Percentiles rank a stretch among this genome's conserved stretches.
Evolutionary conservation across 35 echinoderm and acorn worm species (phyloP).

Genomic region (Eucidaris tribuloides): DNA sequence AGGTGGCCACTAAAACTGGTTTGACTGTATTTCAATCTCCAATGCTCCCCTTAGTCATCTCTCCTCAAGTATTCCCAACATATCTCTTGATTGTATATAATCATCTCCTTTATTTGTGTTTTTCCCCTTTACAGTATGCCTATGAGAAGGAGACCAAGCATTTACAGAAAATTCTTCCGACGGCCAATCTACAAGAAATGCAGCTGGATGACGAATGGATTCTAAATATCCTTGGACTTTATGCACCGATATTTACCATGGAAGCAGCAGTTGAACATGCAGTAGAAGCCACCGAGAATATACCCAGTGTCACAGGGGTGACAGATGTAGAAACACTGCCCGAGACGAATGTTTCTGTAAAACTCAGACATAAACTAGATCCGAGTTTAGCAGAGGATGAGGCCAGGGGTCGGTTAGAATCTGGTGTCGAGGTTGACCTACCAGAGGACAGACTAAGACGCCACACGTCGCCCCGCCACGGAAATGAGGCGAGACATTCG

Average conservation of each 20-base stretch:
- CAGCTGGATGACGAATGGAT: conserved; percentile 70
- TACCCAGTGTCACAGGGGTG: neutral
- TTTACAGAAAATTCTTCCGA: conserved; percentile 36
- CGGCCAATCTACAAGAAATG: conserved; percentile 35
- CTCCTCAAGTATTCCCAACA: too few relatives aligned
- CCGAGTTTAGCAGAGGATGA: too few relatives aligned
- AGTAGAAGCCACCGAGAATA: neutral
- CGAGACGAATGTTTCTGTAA: too few relatives aligned
- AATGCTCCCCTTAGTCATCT: too few relatives aligned
- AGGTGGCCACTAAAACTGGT: too few relatives aligned
- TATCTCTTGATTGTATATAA: too few relatives aligned
- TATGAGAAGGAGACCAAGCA: conserved; percentile 47
- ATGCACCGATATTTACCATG: conserved; percentile 27
- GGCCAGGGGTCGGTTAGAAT: neutral
- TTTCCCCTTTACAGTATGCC: too few relatives aligned
- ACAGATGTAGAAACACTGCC: too few relatives aligned
- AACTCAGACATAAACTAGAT: neutral
- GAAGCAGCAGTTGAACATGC: neutral
- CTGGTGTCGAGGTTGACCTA: neutral
- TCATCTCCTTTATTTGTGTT: too few relatives aligned
- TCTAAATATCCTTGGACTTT: conserved; percentile 70
- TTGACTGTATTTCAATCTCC: too few relatives aligned
- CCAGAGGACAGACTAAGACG: neutral
- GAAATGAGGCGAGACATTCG: neutral
- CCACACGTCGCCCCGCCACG: neutral